A percentile compares a stretch with the other conserved stretches of the same genome.
phyloP scores from a whole-genome alignment of 2,888 invertebrate genomes.

The Onchidella celtica region DNA sequence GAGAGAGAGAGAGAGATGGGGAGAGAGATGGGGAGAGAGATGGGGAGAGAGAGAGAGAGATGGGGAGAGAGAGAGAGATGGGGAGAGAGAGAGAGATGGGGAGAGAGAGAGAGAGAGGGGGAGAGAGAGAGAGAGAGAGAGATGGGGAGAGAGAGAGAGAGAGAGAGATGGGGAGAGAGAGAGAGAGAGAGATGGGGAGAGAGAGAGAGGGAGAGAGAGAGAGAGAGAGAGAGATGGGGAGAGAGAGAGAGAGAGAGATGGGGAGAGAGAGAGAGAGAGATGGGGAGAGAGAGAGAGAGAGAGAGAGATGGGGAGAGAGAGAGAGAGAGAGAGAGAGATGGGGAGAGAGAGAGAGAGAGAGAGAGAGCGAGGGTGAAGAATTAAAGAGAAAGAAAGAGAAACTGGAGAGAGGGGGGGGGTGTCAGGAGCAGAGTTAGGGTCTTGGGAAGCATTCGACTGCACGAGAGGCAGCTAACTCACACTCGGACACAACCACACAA shows the following conservation, averaged over 20 bases:
- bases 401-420: too few relatives aligned
- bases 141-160: slow-evolving; percentile 15
- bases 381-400: background rate
- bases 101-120: background rate
- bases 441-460: too few relatives aligned
- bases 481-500: too few relatives aligned
- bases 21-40: too few relatives aligned
- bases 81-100: background rate
- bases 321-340: background rate
- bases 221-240: background rate
- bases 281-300: background rate
- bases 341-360: background rate
- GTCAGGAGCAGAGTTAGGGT: too few relatives aligned
- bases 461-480: too few relatives aligned
- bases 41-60: slow-evolving; percentile 1
- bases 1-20: too few relatives aligned
- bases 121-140: slow-evolving; percentile 16
- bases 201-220: background rate
- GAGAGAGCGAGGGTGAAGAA: background rate
- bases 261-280: background rate
- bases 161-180: slow-evolving; percentile 13
- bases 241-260: background rate
- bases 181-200: background rate
- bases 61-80: background rate
- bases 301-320: background rate